Evolutionary conservation across 1,140 invertebrate species (phyloP), one percentile per base, ranked within the genome.

Genomic region (Cotesia glomerata): DNA sequence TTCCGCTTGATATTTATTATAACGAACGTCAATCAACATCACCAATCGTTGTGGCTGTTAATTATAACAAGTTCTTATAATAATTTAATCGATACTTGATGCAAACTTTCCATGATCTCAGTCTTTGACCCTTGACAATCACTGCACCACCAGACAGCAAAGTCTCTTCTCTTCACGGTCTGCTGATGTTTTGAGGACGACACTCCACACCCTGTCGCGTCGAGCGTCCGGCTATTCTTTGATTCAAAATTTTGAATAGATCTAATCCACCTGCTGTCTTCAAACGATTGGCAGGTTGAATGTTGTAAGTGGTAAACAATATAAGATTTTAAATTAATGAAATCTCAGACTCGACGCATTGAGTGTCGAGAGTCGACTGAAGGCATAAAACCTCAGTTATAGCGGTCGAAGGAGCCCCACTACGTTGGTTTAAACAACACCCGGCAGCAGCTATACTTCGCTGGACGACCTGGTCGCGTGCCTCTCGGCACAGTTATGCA

Each of bases 361-460:
- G 82, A 85, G 84, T 84, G 82, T 79, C 81, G 81, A 83, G 81
- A 83, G 78, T 81, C 79, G 83, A 85, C 84, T 85, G 84, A 84
- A 82, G 77, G 77, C 79, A 79, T 77, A 79, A 45, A 82, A 79
- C 72, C 76, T 73, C 75, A 66, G 74, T 81, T 80, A 81, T 77
- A 80, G 78, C 76, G 80, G 78, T 81, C 78, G 79, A 81, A 82
- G 80, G 78, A 82, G 78, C 82, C 82, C 82, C 81, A 81, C 81
- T 80, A 82, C 81, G 81, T 81, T 82, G 80, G 80, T 84, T 85
- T 82, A 77, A 84, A 79, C 82, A 83, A 82, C 77, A 82, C 79
- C 82, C 81, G 80, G 81, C 81, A 80, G 76, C 80, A 75, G 80
- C 77, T 74, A 18, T 56, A 65, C 39, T 73, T 73, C 75, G 79